phyloP scores from a whole-genome alignment of 2,888 invertebrate species.

The Ophraella communa region DNA sequence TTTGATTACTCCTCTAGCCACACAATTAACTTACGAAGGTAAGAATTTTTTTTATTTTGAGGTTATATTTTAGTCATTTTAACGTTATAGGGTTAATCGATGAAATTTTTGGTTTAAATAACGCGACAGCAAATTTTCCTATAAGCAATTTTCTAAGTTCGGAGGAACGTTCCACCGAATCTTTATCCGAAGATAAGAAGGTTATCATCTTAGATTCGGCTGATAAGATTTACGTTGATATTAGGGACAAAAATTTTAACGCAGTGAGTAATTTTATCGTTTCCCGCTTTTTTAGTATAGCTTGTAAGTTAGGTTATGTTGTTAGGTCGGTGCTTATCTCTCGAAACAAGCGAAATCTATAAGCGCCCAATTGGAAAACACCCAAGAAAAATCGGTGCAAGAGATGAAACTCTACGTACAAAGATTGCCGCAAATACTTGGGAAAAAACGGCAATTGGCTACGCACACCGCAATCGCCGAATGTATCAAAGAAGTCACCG shows the following conservation, averaged over 20 bases:
- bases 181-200: slow-evolving; percentile 70
- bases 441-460: slow-evolving; percentile 85
- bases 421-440: slow-evolving; percentile 84
- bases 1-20: slow-evolving; percentile 88
- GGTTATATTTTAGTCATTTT: background rate
- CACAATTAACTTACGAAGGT: slow-evolving; percentile 95
- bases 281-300: too few relatives aligned
- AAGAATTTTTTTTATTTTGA: background rate
- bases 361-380: slow-evolving; percentile 83
- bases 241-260: slow-evolving; percentile 93
- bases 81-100: slow-evolving; percentile 77
- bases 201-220: slow-evolving; percentile 85
- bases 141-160: slow-evolving; percentile 80
- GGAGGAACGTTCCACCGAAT: slow-evolving; percentile 68
- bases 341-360: slow-evolving; percentile 88
- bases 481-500: slow-evolving; percentile 84
- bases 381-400: slow-evolving; percentile 89
- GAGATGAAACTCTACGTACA: slow-evolving; percentile 95
- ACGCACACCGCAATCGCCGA: slow-evolving; percentile 93
- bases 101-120: slow-evolving; percentile 88
- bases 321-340: slow-evolving; percentile 78
- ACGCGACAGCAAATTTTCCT: slow-evolving; percentile 82
- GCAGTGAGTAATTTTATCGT: slow-evolving; percentile 62
- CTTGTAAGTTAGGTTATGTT: slow-evolving; percentile 29
- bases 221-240: slow-evolving; percentile 86